Base-by-base conservation (phyloP, 2,888 invertebrate genomes). In the Stenodera caucasica region DNA sequence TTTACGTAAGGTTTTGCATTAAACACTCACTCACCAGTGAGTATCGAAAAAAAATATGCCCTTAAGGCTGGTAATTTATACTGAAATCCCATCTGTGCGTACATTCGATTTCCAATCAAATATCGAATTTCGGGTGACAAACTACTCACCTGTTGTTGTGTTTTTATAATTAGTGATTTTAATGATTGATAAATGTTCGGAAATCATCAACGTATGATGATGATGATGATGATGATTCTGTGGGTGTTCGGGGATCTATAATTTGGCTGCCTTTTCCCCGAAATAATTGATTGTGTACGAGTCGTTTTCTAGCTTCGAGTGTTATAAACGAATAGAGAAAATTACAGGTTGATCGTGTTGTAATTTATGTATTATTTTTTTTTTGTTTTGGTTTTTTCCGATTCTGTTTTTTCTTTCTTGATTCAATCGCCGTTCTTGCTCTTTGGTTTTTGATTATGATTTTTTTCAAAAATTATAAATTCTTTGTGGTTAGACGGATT, bases 41-140 rank as follows among this genome's bases (percentile, higher is more conserved):
- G 26, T 26, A 26, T 26, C 2, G 5, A 26, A 26, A 26, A 26
- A 26, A 26, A 2, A 26, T 26, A 26, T 5, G 26, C 26, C 26
- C 2, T 5, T 26, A 26, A 45, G 12, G 23, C 45, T 11, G 11
- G 11, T n/a, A 18, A 45, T 45, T n/a, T n/a, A 12, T 9, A 45
- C 21, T 21, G 11, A n/a, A n/a, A n/a, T n/a, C 30, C 30, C 8
- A 30, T 26, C 26, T 26, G 26, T 26, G 21, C 55, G 62, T 62
- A 62, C 60, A 30, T 58, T 60, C 60, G 60, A 60, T 62, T 65
- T 65, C 35, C 58, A 59, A 65, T 65, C 58, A 62, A 49, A 55
- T 59, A 62, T 65, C 60, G 26, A 30, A 35, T 65, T 65, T 55
- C 63, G 11, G 45, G 57, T 54, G 30, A 49, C 52, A 58, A 32